phyloP scores from a whole-genome alignment of 2,113 vertebrate genomes.

The Coreoperca whiteheadi region DNA sequence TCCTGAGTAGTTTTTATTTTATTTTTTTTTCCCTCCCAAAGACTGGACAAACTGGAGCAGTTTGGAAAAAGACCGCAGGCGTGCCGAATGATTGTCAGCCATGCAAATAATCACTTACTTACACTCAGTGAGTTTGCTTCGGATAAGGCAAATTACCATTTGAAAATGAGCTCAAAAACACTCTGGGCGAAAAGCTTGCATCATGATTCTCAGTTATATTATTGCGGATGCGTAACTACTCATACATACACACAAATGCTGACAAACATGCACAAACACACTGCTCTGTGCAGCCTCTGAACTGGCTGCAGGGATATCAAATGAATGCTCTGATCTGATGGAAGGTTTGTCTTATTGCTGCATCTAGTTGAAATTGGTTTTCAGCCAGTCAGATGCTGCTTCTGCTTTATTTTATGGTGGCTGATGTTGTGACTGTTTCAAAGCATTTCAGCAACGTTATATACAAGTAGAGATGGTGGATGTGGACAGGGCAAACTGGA shows the following conservation, averaged over 20 bases:
- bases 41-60: conserved; percentile 93
- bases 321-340: conserved; percentile 53
- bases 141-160: conserved; percentile 98
- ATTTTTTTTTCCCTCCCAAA: conserved; percentile 75
- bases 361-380: conserved; percentile 50
- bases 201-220: conserved; percentile 89
- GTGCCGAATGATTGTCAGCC: conserved; percentile 94
- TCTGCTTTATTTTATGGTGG: conserved; percentile 29
- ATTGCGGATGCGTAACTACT: conserved; percentile 64
- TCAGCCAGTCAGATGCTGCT: conserved; percentile 48
- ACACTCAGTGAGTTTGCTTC: conserved; percentile 93
- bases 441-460: conserved; percentile 26
- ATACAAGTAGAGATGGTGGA: neutral
- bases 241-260: conserved; percentile 43
- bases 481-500: neutral
- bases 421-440: conserved; percentile 9
- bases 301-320: conserved; percentile 65
- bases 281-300: conserved; percentile 33
- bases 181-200: conserved; percentile 92
- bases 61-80: conserved; percentile 92
- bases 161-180: conserved; percentile 97
- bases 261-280: conserved; percentile 54
- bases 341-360: conserved; percentile 53
- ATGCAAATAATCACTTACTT: conserved; percentile 99
- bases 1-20: conserved; percentile 80